These are phyloP conservation scores for Larimichthys crocea DNA, from an alignment of 2,113 vertebrate genomes.

Conservation along the genomic window DNA sequence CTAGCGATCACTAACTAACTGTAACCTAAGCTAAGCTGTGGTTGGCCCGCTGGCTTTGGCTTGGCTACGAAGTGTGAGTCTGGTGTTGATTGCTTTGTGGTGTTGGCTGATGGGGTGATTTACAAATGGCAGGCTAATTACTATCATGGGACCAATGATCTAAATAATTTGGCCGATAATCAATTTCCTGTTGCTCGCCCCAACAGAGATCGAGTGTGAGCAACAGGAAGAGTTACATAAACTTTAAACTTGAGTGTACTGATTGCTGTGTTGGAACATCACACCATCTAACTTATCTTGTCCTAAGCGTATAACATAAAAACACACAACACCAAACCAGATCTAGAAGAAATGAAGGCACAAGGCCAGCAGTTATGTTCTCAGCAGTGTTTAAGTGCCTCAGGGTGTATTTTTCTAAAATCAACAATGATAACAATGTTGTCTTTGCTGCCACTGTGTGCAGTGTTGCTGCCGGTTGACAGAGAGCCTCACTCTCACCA, in stretches of 20 bases:
- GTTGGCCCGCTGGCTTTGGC: too few species aligned
- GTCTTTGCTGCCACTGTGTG: constrained; percentile 2
- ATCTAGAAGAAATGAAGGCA: not conserved
- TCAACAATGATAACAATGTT: not conserved
- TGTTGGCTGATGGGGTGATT: too few species aligned
- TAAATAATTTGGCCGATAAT: too few species aligned
- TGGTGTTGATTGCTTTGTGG: too few species aligned
- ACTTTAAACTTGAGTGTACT: not conserved
- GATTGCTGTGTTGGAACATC: not conserved
- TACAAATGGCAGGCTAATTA: too few species aligned
- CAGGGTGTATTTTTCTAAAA: constrained; percentile 27
- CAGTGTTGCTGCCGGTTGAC: constrained; percentile 16
- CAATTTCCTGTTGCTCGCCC: too few species aligned
- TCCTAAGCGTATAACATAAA: not conserved
- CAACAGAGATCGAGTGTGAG: too few species aligned
- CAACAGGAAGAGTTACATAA: too few species aligned
- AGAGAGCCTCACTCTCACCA: constrained; percentile 71
- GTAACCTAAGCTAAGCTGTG: too few species aligned
- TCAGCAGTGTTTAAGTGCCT: not conserved
- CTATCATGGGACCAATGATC: too few species aligned
- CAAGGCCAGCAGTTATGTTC: not conserved
- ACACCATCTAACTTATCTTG: not conserved
- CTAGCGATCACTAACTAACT: too few species aligned
- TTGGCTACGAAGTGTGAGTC: too few species aligned
- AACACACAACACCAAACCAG: not conserved